Percentiles rank a stretch among this genome's conserved stretches.
Evolutionary conservation across 2,888 invertebrate genomes (phyloP).

Genomic region (Pachydiplax longipennis): DNA sequence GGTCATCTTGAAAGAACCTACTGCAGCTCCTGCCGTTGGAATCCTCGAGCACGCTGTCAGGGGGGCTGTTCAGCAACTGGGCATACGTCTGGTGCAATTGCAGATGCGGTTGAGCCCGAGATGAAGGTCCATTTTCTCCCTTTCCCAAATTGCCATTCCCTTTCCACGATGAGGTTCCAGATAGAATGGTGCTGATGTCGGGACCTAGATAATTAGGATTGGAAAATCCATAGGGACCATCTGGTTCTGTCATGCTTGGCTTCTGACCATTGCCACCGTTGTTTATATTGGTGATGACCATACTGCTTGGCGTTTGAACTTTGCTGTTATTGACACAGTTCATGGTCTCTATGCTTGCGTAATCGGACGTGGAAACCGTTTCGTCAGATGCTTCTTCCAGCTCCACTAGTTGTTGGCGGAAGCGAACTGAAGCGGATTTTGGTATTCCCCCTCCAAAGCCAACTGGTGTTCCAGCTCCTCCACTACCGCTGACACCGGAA

Average conservation of each 20-base stretch:
- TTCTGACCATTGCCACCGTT: slow-evolving; percentile 57
- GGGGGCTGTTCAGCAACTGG: slow-evolving; percentile 66
- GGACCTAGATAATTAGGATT: slow-evolving; percentile 79
- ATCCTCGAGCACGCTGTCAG: slow-evolving; percentile 70
- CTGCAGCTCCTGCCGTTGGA: slow-evolving; percentile 55
- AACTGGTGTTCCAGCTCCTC: slow-evolving; percentile 26
- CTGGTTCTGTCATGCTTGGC: slow-evolving; percentile 55
- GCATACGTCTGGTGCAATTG: slow-evolving; percentile 57
- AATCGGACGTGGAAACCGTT: slow-evolving; percentile 74
- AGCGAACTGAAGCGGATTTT: slow-evolving; percentile 67
- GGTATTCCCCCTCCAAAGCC: slow-evolving; percentile 58
- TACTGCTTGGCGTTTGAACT: slow-evolving; percentile 3
- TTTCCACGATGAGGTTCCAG: slow-evolving; percentile 46
- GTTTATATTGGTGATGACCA: not conserved
- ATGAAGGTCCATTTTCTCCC: slow-evolving; percentile 16
- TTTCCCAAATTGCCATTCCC: slow-evolving; percentile 41
- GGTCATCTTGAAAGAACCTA: slow-evolving; percentile 46
- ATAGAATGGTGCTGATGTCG: slow-evolving; percentile 62
- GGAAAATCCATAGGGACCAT: slow-evolving; percentile 72
- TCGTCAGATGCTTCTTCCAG: slow-evolving; percentile 65
- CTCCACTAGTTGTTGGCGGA: slow-evolving; percentile 61
- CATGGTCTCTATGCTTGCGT: slow-evolving; percentile 74
- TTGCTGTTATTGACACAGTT: slow-evolving; percentile 59
- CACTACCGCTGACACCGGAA: slow-evolving; percentile 7
- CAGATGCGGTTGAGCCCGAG: not conserved